These are phyloP conservation scores for Tiliacea citrago DNA, from an alignment of 2,888 invertebrate species.

Conservation along the genomic window DNA sequence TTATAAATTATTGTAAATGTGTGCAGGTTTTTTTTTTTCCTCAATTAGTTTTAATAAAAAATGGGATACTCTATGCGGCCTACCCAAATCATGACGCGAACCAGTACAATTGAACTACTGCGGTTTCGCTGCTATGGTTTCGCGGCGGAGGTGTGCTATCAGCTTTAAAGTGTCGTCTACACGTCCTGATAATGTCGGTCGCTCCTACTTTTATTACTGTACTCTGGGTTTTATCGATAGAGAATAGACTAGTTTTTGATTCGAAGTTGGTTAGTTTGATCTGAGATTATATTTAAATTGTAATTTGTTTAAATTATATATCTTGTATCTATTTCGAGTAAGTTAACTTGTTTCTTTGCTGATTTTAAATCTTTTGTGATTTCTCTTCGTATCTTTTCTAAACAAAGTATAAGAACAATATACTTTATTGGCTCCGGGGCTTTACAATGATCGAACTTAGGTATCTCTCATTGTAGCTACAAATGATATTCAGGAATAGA, in stretches of 20 bases:
- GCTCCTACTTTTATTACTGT: slow-evolving; percentile 29
- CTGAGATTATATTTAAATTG: slow-evolving; percentile 13
- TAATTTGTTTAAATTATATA: slow-evolving; percentile 11
- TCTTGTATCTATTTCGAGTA: not conserved
- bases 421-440: not conserved
- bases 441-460: not conserved
- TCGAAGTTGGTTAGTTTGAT: slow-evolving; percentile 16
- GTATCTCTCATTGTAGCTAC: not conserved
- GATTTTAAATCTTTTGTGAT: not conserved
- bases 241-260: slow-evolving; percentile 27
- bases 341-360: not conserved
- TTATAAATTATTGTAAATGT: no score
- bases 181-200: no score
- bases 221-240: slow-evolving; percentile 30
- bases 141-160: no score
- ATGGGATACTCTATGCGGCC: no score
- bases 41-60: no score
- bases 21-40: no score
- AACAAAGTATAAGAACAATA: not conserved
- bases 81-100: no score
- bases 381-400: no score
- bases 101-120: no score
- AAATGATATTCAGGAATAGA: not conserved
- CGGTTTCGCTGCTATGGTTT: no score
- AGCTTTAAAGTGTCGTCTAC: slow-evolving; percentile 41